These are phyloP conservation scores for Heliothis peltigera DNA, from an alignment of 2,888 invertebrate genomes.

Conservation along the genomic window DNA sequence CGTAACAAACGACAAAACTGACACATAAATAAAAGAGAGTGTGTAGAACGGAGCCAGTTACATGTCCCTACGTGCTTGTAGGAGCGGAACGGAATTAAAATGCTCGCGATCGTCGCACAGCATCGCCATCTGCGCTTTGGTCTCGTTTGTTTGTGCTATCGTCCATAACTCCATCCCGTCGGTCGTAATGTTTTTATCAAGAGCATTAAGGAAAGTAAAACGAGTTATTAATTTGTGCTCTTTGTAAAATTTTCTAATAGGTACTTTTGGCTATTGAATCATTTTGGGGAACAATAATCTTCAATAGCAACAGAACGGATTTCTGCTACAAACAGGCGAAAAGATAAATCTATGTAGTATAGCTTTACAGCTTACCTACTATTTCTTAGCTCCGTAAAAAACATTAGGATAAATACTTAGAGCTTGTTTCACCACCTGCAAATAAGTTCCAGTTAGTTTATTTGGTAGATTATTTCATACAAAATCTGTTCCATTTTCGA, in stretches of 20 bases:
- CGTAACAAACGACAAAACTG: constrained; percentile 45
- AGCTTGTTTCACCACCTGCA: no score
- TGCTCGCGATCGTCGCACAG: constrained; percentile 50
- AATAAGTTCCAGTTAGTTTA: no score
- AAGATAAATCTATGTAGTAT: no score
- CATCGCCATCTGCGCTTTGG: constrained; percentile 62
- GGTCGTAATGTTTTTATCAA: constrained; percentile 64
- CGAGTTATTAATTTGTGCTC: constrained; percentile 53
- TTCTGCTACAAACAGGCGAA: no score
- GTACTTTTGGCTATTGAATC: constrained; percentile 17
- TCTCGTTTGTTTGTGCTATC: constrained; percentile 66
- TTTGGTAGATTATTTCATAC: no score
- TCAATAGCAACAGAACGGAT: no score
- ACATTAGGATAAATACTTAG: no score
- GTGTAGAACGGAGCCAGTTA: constrained; percentile 53
- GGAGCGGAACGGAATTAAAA: constrained; percentile 64
- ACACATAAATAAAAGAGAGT: constrained; percentile 55
- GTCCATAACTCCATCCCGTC: constrained; percentile 53
- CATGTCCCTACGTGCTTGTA: constrained; percentile 60
- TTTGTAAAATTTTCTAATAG: constrained; percentile 30
- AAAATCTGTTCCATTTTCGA: no score
- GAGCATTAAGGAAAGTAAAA: constrained; percentile 56
- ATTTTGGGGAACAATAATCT: constrained; percentile 22
- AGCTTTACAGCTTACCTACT: no score
- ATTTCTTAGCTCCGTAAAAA: no score